These are phyloP conservation scores for Galemys pyrenaicus DNA, from an alignment of 2,113 vertebrate species.

Conservation along the genomic window DNA sequence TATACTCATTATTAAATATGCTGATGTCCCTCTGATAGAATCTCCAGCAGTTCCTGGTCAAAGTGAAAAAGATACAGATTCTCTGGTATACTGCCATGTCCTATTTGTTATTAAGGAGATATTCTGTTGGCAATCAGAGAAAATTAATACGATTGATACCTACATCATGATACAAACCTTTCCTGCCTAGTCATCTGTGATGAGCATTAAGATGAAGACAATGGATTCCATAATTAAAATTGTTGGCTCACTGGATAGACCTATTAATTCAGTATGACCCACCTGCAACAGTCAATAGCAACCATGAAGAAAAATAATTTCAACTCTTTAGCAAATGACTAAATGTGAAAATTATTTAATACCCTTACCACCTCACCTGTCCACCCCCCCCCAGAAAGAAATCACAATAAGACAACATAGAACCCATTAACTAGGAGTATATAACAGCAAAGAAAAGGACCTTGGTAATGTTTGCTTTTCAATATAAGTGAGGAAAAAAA, in stretches of 20 bases:
- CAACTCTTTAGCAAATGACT: background rate
- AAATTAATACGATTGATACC: slow-evolving; percentile 2
- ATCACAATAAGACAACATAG: background rate
- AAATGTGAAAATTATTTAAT: background rate
- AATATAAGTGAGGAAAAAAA: background rate
- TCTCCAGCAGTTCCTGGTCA: background rate
- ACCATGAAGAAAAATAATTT: slow-evolving; percentile 33
- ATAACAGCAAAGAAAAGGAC: background rate
- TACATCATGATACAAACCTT: background rate
- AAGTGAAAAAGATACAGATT: background rate
- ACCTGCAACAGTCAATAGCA: background rate
- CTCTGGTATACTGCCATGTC: background rate
- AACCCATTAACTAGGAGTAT: background rate
- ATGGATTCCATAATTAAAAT: background rate
- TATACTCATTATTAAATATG: background rate
- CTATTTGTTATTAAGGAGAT: slow-evolving; percentile 11
- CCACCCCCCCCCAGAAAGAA: too few relatives aligned
- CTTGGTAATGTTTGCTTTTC: slow-evolving; percentile 18
- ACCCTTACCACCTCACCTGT: background rate
- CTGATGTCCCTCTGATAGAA: background rate
- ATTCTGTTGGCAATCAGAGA: background rate
- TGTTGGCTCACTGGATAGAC: background rate
- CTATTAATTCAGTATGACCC: slow-evolving; percentile 26
- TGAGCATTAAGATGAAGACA: slow-evolving; percentile 8
- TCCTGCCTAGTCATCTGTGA: background rate